Base-by-base conservation (phyloP, 2,797 vertebrate genomes). In the Acanthiza pusilla region DNA sequence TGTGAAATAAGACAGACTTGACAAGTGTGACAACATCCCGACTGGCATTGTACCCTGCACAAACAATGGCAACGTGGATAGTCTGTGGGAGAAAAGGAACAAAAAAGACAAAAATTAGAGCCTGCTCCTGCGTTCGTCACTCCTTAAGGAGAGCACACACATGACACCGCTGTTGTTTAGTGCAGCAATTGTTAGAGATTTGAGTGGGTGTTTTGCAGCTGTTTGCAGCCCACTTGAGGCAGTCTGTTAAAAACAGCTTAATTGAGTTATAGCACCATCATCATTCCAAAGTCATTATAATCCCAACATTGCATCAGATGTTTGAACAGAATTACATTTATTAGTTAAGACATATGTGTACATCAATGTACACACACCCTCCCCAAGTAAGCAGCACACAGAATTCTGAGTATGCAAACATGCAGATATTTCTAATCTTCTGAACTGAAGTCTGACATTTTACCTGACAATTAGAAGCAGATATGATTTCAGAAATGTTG, bases 51-150 rank as follows among this genome's bases (percentile, higher is more conserved):
- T 99, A 99, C 16, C 99, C 99, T 9, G 99, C 99, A 75, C 99
- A 99, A 30, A 99, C 99, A 50, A 99, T 99, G 91, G 99, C 99
- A 66, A 99, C 99, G 2, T 99, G 99, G 97, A 99, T 99, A 7
- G 99, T 99, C 99, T 99, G 96, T 45, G 76, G 91, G 93, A 92
- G 87, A 91, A 91, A 96, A 89, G n/a, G 87, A 95, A 93, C 11
- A 87, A 71, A 79, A 82, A 40, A 57, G 80, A 75, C 51, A 91
- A 9, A 77, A 82, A 76, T 91, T 47, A 62, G 73, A 83, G 42
- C 36, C 32, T 79, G 54, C 51, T 74, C 62, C 22, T 32, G 36
- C 25, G 45, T 85, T 89, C 7, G 2, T 38, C 34, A 50, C 51
- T 65, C 20, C 16, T 23, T 38, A 36, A 42, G 51, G 55, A 95